Evolutionary conservation across 2,113 vertebrate genomes (phyloP).

Genomic region (Colossoma macropomum): DNA sequence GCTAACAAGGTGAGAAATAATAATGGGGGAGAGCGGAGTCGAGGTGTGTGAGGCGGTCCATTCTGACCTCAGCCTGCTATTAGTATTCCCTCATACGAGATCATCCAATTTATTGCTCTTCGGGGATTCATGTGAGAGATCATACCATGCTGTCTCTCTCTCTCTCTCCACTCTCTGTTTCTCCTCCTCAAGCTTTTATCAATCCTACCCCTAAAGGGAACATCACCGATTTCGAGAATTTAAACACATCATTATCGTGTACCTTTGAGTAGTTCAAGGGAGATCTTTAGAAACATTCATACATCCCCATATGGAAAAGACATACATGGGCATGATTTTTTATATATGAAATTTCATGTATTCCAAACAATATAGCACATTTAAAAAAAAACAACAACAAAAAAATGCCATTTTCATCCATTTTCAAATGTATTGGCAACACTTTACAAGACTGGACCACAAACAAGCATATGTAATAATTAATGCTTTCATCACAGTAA

Average conservation of each 20-base stretch:
- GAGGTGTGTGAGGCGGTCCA: conserved; percentile 53
- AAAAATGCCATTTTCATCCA: no score
- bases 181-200: background rate
- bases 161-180: background rate
- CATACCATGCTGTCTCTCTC: conserved; percentile 1
- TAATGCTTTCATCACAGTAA: no score
- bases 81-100: conserved; percentile 65
- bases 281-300: background rate
- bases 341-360: no score
- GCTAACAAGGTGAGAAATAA: conserved; percentile 77
- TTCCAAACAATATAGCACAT: no score
- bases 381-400: no score
- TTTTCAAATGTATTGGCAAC: no score
- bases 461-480: no score
- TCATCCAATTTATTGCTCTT: conserved; percentile 67
- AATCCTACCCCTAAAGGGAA: background rate
- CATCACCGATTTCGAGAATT: background rate
- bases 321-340: no score
- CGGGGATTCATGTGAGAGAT: conserved; percentile 43
- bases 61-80: conserved; percentile 61
- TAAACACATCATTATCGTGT: background rate
- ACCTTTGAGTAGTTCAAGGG: background rate
- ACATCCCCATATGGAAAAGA: no score
- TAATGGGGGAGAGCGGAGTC: conserved; percentile 64
- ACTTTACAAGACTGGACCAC: no score